Percentiles rank a stretch among this genome's conserved stretches.
phyloP scores from a whole-genome alignment of 2,888 invertebrate genomes.

The Apamea anceps region DNA sequence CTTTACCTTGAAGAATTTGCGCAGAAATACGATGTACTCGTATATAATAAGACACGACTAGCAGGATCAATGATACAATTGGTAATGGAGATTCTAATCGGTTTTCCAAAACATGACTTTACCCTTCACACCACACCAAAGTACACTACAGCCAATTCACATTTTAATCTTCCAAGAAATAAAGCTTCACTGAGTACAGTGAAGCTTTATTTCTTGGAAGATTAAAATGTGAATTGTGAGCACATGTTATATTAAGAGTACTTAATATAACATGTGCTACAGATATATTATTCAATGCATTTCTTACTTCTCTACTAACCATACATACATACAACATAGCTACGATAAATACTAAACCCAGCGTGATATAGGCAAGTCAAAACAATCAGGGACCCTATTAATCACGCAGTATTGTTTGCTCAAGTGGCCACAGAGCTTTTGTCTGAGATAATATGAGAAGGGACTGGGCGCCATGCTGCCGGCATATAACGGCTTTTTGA shows the following conservation, averaged over 20 bases:
- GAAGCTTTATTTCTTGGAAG: too few relatives aligned
- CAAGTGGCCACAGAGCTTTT: constrained; percentile 7
- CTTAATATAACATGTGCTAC: not conserved
- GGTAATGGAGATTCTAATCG: not conserved
- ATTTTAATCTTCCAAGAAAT: not conserved
- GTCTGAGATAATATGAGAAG: constrained; percentile 21
- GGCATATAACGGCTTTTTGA: not conserved
- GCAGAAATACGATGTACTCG: not conserved
- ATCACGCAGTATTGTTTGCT: constrained; percentile 24
- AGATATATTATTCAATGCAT: not conserved
- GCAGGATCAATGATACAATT: not conserved
- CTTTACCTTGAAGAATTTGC: not conserved
- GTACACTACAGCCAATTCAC: not conserved
- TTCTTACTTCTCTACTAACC: not conserved
- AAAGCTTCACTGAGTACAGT: not conserved
- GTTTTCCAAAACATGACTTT: not conserved
- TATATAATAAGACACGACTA: not conserved
- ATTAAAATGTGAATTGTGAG: too few relatives aligned
- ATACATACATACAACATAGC: too few relatives aligned
- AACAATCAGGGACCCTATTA: constrained; percentile 33
- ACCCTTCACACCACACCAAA: not conserved
- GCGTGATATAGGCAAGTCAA: not conserved
- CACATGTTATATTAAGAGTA: too few relatives aligned
- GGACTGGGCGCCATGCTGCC: constrained; percentile 1
- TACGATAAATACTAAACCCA: not conserved